phyloP scores from a whole-genome alignment of 2,113 vertebrate genomes.

The human region GRCh38 chr2:224937001-224937500 shows the following conservation, averaged over 20 bases:
- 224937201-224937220: neutral
- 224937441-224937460: neutral
- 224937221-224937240: neutral
- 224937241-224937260: neutral
- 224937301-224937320: neutral
- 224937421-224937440: neutral
- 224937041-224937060: constrained; percentile 4
- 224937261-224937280: neutral
- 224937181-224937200: neutral
- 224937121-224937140: neutral
- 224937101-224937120: constrained; percentile 8
- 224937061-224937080: constrained; percentile 22
- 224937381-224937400: neutral
- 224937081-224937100: constrained; percentile 34
- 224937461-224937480: neutral
- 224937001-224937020: neutral
- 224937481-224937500: neutral
- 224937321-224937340: neutral
- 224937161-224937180: neutral
- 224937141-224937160: neutral
- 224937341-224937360: neutral
- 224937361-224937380: neutral
- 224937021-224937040: constrained; percentile 52
- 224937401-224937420: neutral
- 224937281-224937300: neutral